Percentiles rank a stretch among this genome's conserved stretches.
Evolutionary conservation across 2,888 invertebrate genomes (phyloP).

Genomic region (Euzophera pinguis): DNA sequence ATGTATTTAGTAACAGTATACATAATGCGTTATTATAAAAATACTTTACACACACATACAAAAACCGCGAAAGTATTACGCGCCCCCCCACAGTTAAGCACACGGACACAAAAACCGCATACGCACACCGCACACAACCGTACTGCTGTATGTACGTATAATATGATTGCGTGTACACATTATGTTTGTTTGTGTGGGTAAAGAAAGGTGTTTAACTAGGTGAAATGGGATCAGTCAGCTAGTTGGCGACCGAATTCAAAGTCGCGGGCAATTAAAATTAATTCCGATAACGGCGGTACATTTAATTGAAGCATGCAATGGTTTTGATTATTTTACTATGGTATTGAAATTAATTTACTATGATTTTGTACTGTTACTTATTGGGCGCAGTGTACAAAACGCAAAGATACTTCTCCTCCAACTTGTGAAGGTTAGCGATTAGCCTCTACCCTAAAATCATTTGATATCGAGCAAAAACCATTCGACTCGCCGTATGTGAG

Average conservation of each 20-base stretch:
- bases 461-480: no score
- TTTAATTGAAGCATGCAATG: background rate
- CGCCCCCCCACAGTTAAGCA: slow-evolving; percentile 10
- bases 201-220: slow-evolving; percentile 75
- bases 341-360: background rate
- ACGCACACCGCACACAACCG: slow-evolving; percentile 20
- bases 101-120: slow-evolving; percentile 9
- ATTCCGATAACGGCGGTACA: slow-evolving; percentile 25
- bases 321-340: background rate
- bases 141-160: slow-evolving; percentile 20
- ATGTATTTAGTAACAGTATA: background rate
- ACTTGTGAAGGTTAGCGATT: no score
- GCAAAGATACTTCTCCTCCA: no score
- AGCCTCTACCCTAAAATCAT: no score
- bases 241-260: slow-evolving; percentile 36
- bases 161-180: slow-evolving; percentile 24
- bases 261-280: slow-evolving; percentile 39
- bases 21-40: background rate
- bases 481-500: no score
- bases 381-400: no score
- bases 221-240: slow-evolving; percentile 69
- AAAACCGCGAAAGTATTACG: slow-evolving; percentile 34
- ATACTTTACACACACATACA: slow-evolving; percentile 20
- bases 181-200: slow-evolving; percentile 52
- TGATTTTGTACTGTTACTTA: no score